A percentile compares a stretch with the other conserved stretches of the same genome.
Evolutionary conservation across 2,797 vertebrate genomes (phyloP).

Genomic region (Furcifer pardalis): DNA sequence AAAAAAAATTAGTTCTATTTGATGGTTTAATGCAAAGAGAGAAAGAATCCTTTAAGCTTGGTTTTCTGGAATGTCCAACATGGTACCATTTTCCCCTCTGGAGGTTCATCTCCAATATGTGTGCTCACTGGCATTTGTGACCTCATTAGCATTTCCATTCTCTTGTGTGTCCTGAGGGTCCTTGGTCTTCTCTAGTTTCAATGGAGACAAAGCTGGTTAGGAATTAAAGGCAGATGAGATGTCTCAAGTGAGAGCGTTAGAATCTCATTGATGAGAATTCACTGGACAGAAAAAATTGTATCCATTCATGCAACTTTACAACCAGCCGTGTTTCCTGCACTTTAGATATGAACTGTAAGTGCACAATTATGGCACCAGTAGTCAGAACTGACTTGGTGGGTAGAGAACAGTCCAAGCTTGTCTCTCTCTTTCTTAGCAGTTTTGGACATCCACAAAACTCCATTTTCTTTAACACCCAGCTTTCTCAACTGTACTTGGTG

Average conservation of each 20-base stretch:
- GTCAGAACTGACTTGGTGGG: not conserved
- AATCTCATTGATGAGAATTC: not conserved
- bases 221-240: not conserved
- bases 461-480: no score
- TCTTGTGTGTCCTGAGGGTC: not conserved
- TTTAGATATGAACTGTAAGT: not conserved
- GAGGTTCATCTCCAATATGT: not conserved
- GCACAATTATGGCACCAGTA: not conserved
- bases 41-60: not conserved
- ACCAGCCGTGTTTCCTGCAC: not conserved
- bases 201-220: not conserved
- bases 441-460: no score
- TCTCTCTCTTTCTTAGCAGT: no score
- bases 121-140: no score
- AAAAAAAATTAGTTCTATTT: conserved; percentile 15
- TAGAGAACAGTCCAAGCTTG: no score
- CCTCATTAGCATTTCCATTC: not conserved
- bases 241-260: not conserved
- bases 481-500: no score
- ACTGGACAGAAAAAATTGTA: not conserved
- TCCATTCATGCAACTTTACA: no score
- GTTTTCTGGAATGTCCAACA: conserved; percentile 4
- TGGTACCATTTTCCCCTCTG: not conserved
- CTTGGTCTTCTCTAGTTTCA: not conserved
- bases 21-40: not conserved